Evolutionary conservation across 2,113 vertebrate genomes (phyloP).

Genomic region (Caranx ignobilis): DNA sequence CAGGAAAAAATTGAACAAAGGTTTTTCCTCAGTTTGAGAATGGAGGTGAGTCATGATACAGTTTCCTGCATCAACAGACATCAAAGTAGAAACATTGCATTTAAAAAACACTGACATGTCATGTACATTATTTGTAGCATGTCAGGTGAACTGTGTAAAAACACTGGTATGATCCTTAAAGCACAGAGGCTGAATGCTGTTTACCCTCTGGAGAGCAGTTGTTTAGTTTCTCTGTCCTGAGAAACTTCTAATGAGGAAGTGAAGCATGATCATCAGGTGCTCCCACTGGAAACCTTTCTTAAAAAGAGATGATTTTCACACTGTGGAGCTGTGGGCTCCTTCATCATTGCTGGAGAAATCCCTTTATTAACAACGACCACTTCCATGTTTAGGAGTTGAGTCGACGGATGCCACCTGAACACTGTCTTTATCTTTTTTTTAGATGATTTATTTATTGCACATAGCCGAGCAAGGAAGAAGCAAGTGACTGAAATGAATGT

Average conservation of each 20-base stretch:
- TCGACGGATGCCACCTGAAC: not conserved
- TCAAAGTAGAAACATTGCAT: not conserved
- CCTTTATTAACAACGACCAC: not conserved
- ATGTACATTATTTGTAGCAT: not conserved
- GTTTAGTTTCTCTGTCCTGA: not conserved
- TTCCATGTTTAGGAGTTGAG: not conserved
- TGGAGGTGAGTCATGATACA: not conserved
- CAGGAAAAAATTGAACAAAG: not conserved
- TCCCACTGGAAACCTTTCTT: not conserved
- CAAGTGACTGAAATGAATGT: not conserved
- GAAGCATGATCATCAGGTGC: not conserved
- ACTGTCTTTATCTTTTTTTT: not conserved
- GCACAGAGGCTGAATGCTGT: not conserved
- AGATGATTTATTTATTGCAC: slow-evolving; percentile 49
- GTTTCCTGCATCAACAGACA: not conserved
- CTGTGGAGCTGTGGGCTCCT: not conserved
- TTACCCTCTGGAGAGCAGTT: not conserved
- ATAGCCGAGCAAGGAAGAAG: slow-evolving; percentile 10
- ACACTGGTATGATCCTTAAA: slow-evolving; percentile 8
- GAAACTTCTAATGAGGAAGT: not conserved
- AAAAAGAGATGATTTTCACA: not conserved
- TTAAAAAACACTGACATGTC: not conserved
- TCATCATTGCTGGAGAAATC: not conserved
- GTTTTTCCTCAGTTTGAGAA: not conserved
- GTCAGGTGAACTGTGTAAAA: not conserved